phyloP scores from a whole-genome alignment of 1,140 invertebrate genomes.

The Homarus americanus region DNA sequence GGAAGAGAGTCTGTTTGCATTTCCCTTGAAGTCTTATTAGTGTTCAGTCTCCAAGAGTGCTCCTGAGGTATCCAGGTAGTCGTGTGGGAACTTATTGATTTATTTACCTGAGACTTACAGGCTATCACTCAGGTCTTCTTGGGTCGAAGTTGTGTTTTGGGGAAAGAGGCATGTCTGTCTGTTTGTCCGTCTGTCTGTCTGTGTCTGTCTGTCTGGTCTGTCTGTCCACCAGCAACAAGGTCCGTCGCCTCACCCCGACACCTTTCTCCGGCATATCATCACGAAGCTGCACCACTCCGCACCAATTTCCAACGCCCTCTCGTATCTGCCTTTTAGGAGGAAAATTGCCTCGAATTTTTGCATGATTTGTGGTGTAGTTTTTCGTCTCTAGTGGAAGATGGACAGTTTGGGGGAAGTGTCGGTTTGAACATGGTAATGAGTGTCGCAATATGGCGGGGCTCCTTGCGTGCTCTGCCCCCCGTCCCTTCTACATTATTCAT shows the following conservation, averaged over 20 bases:
- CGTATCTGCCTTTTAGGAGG: neutral
- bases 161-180: too few species aligned
- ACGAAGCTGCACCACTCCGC: neutral
- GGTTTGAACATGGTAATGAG: neutral
- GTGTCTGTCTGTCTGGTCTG: neutral
- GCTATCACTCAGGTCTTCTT: too few species aligned
- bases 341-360: neutral
- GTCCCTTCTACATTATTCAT: slow-evolving; percentile 18
- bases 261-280: neutral
- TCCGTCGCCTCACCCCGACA: neutral
- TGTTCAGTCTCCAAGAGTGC: neutral
- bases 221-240: neutral
- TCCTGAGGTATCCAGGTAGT: too few species aligned
- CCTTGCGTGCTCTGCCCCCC: neutral
- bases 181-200: neutral
- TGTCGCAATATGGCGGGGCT: neutral
- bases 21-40: neutral
- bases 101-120: too few species aligned
- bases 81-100: too few species aligned
- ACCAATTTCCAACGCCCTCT: neutral
- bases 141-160: too few species aligned
- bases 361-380: neutral
- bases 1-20: neutral
- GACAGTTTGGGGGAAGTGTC: neutral
- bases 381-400: neutral